Conservation (phyloP, 64 coral and sea anemone genomes). For the Platygyra sinensis region DNA sequence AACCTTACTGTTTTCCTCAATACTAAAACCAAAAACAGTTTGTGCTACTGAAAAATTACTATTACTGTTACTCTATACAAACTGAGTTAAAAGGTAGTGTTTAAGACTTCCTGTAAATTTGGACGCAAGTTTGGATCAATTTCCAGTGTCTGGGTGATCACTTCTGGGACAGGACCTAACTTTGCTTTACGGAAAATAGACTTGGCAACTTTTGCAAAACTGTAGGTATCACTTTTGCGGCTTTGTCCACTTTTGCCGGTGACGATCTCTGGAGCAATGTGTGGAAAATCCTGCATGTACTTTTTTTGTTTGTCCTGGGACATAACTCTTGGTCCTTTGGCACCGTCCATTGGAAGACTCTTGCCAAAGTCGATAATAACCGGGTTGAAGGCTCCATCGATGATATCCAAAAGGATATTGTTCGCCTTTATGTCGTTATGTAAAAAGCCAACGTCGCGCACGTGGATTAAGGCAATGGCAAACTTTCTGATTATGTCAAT, state of each 20-base stretch:
- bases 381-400: not conserved
- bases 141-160: not conserved
- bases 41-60: no score
- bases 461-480: not conserved
- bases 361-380: slow-evolving; percentile 43
- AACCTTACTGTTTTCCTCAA: no score
- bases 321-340: slow-evolving; percentile 5
- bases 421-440: slow-evolving; percentile 13
- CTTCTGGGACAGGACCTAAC: not conserved
- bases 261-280: slow-evolving; percentile 39
- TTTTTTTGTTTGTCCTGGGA: not conserved
- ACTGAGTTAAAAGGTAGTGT: no score
- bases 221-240: slow-evolving; percentile 11
- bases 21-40: no score
- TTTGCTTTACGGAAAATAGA: not conserved
- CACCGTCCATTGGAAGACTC: not conserved
- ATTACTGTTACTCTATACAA: no score
- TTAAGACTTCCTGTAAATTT: not conserved
- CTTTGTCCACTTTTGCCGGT: not conserved
- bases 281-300: not conserved
- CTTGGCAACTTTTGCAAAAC: slow-evolving; percentile 5
- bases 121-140: not conserved
- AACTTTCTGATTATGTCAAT: not conserved
- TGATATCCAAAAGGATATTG: not conserved
- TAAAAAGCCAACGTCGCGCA: slow-evolving; percentile 5